Base-by-base conservation (phyloP, 2,113 vertebrate genomes). In the Peromyscus californicus region DNA sequence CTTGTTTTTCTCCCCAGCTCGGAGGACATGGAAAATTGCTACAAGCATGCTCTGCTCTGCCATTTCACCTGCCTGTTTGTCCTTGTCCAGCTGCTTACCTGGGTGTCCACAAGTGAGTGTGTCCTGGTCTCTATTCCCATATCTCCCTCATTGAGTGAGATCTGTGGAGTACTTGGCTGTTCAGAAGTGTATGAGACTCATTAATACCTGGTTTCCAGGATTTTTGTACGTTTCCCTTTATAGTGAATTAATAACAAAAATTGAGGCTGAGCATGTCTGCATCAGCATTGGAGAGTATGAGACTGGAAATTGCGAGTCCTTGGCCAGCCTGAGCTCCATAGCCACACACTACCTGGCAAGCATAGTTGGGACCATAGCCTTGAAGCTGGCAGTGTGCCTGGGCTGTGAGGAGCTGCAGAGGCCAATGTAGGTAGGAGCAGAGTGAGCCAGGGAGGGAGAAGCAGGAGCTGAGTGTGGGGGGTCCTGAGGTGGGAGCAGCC, bases 21-120 rank as follows among this genome's bases (percentile, higher is more conserved):
- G 0, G 6, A 65, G 31, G 65, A 76, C 7, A 91, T 95, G 96
- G 91, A 51, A 9, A 11, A 21, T 12, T 1, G 7, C 63, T 67
- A 5, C n/a, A 1, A 7, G 3, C 0, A 1, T 33, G 33, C 65
- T 39, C 21, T 21, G 78, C 48, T 75, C 57, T 5, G 10, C 70
- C 0, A 0, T 16, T 39, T 96, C 48, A 3, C 12, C 16, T 70
- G 9, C 11, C 42, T 97, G 59, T 2, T 96, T 9, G 65, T 93
- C 11, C 33, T 96, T 19, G 1, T 63, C 17, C 91, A 72, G 65
- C n/a, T 92, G n/a, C 36, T 72, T 10, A 3, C 7, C 36, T 12
- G 36, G 22, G 69, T 19, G 15, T 63, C n/a, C 42, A 0, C 3
- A 59, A 48, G 95, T 92, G 72, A 82, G 91, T 72, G 4, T 61